Evolutionary conservation across 2,113 vertebrate species (phyloP), one percentile per base, ranked within the genome.

Genomic region (Hippotragus niger): DNA sequence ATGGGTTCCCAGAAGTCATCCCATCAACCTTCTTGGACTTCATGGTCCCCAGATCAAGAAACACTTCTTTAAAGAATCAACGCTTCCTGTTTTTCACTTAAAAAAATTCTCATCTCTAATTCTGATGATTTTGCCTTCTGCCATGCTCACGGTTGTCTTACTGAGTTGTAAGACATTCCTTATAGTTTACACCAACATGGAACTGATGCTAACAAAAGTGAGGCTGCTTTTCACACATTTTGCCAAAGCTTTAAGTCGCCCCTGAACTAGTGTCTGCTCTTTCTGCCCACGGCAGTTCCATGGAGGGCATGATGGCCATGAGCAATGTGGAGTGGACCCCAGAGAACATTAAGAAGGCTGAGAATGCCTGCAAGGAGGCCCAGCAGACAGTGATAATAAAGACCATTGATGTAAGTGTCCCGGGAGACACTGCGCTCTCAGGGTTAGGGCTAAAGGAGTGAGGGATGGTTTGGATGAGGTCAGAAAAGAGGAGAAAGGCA

Each of bases 261-360:
- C 5, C 9, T 47, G 27, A 91, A n/a, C 3, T 4, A 21, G 3
- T 3, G 3, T 93, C 7, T 55, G 5, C 62, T 50, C 3, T 21
- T 29, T 17, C n/a, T 40, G 4, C 29, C 9, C 71, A 50, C 0
- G 71, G 2, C 91, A 99, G 98, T n/a, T 36, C 97, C 64, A 94
- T 97, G 97, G 98, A 99, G 36, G 98, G 91, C 71, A 80, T 98
- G 21, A 97, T 98, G 94, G 96, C 94, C 82, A 85, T 98, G 57
- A 96, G 93, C 81, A 89, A 95, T 25, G 78, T 98, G 8, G 98
- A 99, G 5, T 99, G 99, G 98, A 96, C 98, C 15, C 97, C 97
- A 3, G 97, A 99, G 23, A 98, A 50, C 47, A 90, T 98, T 87
- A 97, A 93, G 89, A 96, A 14, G 52, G 98, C 98, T 13, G 98